These are phyloP conservation scores for Amiota communis DNA, from an alignment of 2,888 invertebrate species.

Conservation along the genomic window DNA sequence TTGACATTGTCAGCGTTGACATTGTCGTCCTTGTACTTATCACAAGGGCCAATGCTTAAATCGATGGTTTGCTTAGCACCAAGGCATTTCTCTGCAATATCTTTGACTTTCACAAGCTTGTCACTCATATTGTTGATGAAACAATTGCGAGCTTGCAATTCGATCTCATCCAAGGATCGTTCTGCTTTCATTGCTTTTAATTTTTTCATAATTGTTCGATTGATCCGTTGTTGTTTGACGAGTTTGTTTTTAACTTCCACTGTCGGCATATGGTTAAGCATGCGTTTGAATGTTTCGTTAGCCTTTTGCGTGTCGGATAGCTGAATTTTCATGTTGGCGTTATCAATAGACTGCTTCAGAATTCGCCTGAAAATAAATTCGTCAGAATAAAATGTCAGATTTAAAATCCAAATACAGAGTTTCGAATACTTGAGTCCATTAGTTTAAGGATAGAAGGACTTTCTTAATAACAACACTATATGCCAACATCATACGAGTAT, in stretches of 20 bases:
- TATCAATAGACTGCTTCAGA: conserved; percentile 60
- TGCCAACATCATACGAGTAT: no score
- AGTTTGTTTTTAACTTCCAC: conserved; percentile 61
- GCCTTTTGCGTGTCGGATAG: conserved; percentile 60
- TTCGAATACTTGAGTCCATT: no score
- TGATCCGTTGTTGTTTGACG: conserved; percentile 50
- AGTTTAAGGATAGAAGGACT: not conserved
- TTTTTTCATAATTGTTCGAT: conserved; percentile 62
- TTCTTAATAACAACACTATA: no score
- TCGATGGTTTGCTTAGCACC: not conserved
- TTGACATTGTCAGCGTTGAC: no score
- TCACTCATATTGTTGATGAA: conserved; percentile 56
- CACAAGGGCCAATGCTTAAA: conserved; percentile 1
- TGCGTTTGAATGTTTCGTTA: conserved; percentile 59
- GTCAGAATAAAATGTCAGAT: not conserved
- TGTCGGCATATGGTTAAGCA: conserved; percentile 65
- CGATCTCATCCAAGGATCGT: conserved; percentile 63
- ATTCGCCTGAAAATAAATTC: conserved; percentile 54
- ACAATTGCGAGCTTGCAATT: conserved; percentile 63
- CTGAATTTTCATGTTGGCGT: conserved; percentile 55
- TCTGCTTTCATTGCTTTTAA: conserved; percentile 67
- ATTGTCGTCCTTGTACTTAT: not conserved
- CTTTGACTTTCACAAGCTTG: conserved; percentile 30
- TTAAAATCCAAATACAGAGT: not conserved
- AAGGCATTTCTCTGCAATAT: conserved; percentile 1